phyloP scores from a whole-genome alignment of 35 echinoderm and acorn worm species.

The Heliocidaris erythrogramma region DNA sequence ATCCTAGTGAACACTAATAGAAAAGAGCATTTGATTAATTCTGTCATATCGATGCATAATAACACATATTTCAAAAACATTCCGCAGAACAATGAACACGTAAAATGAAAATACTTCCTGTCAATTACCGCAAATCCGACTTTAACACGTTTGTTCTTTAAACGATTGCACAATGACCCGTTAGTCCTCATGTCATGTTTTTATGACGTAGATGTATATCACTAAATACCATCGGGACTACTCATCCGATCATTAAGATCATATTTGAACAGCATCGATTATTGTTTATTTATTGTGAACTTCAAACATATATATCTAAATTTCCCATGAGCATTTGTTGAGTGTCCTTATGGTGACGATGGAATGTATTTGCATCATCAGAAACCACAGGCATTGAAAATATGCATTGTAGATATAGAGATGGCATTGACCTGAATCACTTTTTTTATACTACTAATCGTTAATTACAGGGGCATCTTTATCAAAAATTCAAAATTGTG shows the following conservation, averaged over 20 bases:
- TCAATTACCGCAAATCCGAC: too few relatives aligned
- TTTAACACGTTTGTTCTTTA: background rate
- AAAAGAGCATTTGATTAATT: too few relatives aligned
- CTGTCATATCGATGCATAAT: too few relatives aligned
- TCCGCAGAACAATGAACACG: too few relatives aligned
- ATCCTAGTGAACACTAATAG: too few relatives aligned
- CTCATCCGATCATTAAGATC: background rate
- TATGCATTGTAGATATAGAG: background rate
- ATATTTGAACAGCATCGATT: background rate
- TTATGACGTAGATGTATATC: background rate
- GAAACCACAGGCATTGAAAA: background rate
- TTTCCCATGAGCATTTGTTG: background rate
- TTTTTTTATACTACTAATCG: too few relatives aligned
- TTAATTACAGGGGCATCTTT: too few relatives aligned
- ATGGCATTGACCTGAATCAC: background rate
- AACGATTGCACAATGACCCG: too few relatives aligned
- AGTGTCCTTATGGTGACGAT: background rate
- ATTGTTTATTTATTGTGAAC: background rate
- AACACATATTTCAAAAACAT: too few relatives aligned
- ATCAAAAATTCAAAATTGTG: too few relatives aligned
- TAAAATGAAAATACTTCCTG: too few relatives aligned
- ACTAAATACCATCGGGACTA: background rate
- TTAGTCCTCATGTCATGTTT: background rate
- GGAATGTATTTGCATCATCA: background rate
- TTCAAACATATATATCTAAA: background rate